Evolutionary conservation across 2,888 invertebrate species (phyloP).

Genomic region (Lepidocyrtoides sp.): DNA sequence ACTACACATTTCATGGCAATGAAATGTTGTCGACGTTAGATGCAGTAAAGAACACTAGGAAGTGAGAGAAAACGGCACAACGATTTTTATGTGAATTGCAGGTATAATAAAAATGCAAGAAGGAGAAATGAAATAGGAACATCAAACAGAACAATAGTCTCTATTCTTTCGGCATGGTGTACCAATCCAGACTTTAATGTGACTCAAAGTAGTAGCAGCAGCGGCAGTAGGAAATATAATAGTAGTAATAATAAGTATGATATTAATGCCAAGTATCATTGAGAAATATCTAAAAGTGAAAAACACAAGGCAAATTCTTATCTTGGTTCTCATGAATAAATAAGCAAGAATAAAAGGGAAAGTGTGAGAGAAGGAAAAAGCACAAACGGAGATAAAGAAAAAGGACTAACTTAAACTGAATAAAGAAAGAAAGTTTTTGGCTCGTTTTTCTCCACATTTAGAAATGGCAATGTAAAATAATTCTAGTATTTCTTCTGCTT

Average conservation of each 20-base stretch:
- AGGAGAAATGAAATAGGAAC: slow-evolving; percentile 46
- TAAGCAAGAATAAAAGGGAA: slow-evolving; percentile 69
- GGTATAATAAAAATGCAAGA: slow-evolving; percentile 56
- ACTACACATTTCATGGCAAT: no score
- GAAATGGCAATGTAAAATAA: slow-evolving; percentile 77
- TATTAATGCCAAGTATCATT: slow-evolving; percentile 73
- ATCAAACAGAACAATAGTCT: slow-evolving; percentile 15
- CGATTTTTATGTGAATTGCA: slow-evolving; percentile 53
- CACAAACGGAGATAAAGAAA: slow-evolving; percentile 16
- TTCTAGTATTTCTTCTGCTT: slow-evolving; percentile 36
- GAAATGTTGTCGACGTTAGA: no score
- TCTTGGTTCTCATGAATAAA: slow-evolving; percentile 78
- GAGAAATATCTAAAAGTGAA: slow-evolving; percentile 58
- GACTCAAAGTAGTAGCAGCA: not conserved
- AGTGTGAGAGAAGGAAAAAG: slow-evolving; percentile 17
- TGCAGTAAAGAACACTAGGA: not conserved
- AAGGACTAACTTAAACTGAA: slow-evolving; percentile 41
- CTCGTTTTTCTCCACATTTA: slow-evolving; percentile 51
- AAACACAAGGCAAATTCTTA: slow-evolving; percentile 62
- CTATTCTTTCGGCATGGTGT: no score
- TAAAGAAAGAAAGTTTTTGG: slow-evolving; percentile 67
- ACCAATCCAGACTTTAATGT: not conserved
- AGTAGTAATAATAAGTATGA: slow-evolving; percentile 46
- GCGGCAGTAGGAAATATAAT: not conserved
- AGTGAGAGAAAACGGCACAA: not conserved